These are phyloP conservation scores for Xestia xanthographa DNA, from an alignment of 2,888 invertebrate species.

Conservation along the genomic window DNA sequence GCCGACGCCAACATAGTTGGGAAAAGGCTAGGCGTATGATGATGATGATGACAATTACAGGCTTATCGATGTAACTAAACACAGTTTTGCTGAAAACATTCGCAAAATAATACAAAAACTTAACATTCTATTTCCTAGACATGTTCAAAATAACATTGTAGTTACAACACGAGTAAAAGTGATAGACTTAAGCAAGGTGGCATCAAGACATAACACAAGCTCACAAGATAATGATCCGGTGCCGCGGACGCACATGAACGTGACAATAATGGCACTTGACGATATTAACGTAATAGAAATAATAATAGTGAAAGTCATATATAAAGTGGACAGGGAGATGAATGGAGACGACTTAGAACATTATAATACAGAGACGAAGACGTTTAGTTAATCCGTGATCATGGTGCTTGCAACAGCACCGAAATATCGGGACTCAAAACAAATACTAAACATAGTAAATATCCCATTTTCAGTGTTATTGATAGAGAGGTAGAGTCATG, in stretches of 20 bases:
- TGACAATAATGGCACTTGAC: conserved; percentile 62
- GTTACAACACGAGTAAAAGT: conserved; percentile 31
- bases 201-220: conserved; percentile 57
- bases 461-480: too few species aligned
- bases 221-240: conserved; percentile 60
- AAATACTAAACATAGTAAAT: too few species aligned
- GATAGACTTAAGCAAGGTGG: conserved; percentile 44
- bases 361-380: background rate
- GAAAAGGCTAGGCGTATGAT: too few species aligned
- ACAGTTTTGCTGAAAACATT: background rate
- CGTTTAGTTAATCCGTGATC: too few species aligned
- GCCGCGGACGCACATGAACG: conserved; percentile 34
- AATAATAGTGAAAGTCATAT: conserved; percentile 78
- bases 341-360: conserved; percentile 41
- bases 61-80: background rate
- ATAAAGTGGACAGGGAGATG: conserved; percentile 49
- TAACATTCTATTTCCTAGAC: background rate
- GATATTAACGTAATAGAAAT: conserved; percentile 75
- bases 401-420: too few species aligned
- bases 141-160: conserved; percentile 13
- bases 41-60: background rate
- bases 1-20: too few species aligned
- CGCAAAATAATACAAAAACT: background rate
- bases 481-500: background rate
- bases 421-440: too few species aligned